Percentiles rank a stretch among this genome's conserved stretches.
These are phyloP conservation scores for Parapsyche elsis DNA, from an alignment of 1,140 invertebrate genomes.

Conservation along the genomic window DNA sequence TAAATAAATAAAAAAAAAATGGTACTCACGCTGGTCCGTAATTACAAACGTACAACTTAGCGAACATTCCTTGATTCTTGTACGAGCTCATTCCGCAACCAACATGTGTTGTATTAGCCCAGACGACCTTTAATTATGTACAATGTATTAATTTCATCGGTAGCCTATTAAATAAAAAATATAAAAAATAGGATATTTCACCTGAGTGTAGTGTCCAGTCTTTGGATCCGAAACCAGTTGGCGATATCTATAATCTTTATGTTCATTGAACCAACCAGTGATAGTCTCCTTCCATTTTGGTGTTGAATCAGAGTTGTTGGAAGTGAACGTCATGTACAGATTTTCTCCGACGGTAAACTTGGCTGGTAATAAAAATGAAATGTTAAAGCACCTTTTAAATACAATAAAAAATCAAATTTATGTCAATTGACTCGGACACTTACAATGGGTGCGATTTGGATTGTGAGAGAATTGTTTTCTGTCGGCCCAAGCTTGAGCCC, in stretches of 20 bases:
- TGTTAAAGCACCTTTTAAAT: background rate
- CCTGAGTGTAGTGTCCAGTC: constrained; percentile 15
- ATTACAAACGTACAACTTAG: constrained; percentile 8
- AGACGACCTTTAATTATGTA: background rate
- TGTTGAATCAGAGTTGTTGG: background rate
- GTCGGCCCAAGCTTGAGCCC: constrained; percentile 1
- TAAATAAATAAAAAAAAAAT: no score
- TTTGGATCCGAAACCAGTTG: background rate
- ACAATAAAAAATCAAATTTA: background rate
- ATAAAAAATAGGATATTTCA: no score
- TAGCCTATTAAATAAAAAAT: background rate
- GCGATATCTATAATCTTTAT: background rate
- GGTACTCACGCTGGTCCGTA: constrained; percentile 24
- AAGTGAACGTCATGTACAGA: constrained; percentile 8
- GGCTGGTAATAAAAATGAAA: background rate
- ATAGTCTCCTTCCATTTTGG: background rate
- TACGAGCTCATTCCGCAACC: background rate
- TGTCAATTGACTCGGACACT: no score
- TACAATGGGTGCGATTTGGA: constrained; percentile 7
- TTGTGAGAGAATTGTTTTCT: background rate
- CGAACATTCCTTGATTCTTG: background rate
- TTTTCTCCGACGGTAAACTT: background rate
- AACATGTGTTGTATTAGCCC: constrained; percentile 6
- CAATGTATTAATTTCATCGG: background rate
- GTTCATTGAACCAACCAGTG: background rate